Evolutionary conservation across 2,888 invertebrate genomes (phyloP).

Genomic region (Dolichopus griseipennis): DNA sequence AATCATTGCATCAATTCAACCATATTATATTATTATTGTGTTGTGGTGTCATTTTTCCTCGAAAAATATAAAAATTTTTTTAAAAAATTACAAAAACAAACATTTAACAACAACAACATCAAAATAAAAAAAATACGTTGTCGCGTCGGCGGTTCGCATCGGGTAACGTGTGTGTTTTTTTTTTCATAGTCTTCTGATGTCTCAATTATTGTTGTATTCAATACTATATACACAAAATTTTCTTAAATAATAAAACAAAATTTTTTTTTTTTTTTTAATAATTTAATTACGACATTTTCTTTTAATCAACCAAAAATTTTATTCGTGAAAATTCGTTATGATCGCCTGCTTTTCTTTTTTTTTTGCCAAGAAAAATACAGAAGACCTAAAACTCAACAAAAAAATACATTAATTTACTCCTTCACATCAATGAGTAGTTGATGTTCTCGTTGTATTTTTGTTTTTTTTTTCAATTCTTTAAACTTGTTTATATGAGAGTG

Average conservation of each 20-base stretch:
- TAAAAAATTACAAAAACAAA: not conserved
- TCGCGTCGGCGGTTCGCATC: not conserved
- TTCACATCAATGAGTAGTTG: too few species aligned
- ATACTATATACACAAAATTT: not conserved
- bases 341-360: not conserved
- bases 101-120: not conserved
- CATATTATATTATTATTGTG: not conserved
- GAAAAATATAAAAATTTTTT: not conserved
- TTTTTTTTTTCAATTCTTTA: too few species aligned
- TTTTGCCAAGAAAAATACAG: not conserved
- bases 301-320: not conserved
- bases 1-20: not conserved
- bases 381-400: not conserved
- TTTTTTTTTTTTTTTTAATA: not conserved
- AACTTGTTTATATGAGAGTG: too few species aligned
- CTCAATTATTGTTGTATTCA: not conserved
- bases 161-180: too few species aligned
- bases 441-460: too few species aligned
- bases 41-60: not conserved
- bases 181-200: not conserved
- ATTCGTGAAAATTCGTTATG: not conserved
- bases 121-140: not conserved
- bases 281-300: conserved; percentile 1
- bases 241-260: not conserved
- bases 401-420: too few species aligned